Percentiles rank a stretch among this genome's conserved stretches.
Evolutionary conservation across 2,113 vertebrate genomes (phyloP).

Genomic region (Hyla sarda): DNA sequence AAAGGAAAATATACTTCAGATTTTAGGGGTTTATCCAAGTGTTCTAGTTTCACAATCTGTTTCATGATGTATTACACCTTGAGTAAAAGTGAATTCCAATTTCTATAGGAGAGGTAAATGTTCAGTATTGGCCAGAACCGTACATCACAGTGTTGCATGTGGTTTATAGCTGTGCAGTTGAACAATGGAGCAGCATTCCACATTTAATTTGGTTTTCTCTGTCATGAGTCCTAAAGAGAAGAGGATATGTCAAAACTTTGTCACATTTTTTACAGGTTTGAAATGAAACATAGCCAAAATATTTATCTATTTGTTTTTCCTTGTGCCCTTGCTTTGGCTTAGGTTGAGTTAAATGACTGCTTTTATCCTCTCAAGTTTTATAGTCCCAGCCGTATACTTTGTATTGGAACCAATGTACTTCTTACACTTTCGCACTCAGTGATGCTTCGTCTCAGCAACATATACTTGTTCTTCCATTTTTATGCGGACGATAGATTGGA

Average conservation of each 20-base stretch:
- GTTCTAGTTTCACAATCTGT: background rate
- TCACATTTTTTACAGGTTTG: background rate
- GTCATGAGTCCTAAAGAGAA: background rate
- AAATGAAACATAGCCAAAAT: background rate
- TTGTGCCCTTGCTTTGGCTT: background rate
- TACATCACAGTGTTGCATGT: too few species aligned
- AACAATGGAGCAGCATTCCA: too few species aligned
- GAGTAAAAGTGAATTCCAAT: background rate
- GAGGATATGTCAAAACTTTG: background rate
- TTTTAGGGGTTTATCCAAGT: background rate
- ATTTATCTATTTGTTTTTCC: background rate
- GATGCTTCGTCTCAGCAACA: conserved; percentile 49
- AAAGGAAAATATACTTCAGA: background rate
- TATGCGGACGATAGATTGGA: conserved; percentile 43
- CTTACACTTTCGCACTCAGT: conserved; percentile 12
- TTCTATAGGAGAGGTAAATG: background rate
- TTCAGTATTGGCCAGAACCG: too few species aligned
- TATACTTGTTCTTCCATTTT: background rate
- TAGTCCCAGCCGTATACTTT: conserved; percentile 15
- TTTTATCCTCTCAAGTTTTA: conserved; percentile 20
- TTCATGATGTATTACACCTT: background rate
- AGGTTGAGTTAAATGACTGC: conserved; percentile 2
- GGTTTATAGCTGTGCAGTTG: too few species aligned
- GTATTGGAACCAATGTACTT: conserved; percentile 44
- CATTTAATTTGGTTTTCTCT: too few species aligned